Conservation (phyloP, 2,797 vertebrate species). For the Macroramphosus scolopax region DNA sequence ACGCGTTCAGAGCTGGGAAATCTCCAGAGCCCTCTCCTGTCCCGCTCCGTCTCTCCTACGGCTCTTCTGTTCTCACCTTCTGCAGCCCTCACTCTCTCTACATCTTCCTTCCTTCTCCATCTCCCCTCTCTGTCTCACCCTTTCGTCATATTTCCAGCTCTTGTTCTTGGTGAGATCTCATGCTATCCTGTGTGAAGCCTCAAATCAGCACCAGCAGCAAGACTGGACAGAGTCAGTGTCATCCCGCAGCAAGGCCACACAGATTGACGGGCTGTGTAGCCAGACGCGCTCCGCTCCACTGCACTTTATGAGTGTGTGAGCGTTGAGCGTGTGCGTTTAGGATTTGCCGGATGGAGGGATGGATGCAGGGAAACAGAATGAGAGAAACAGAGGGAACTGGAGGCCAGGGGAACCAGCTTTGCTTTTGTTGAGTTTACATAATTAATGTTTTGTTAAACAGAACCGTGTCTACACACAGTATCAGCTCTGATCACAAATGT, state of each 20-base stretch:
- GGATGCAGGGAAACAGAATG: constrained; percentile 20
- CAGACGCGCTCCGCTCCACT: constrained; percentile 54
- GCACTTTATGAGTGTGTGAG: constrained; percentile 47
- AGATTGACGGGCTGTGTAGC: constrained; percentile 60
- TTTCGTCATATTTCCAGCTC: constrained; percentile 7
- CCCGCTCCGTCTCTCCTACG: constrained; percentile 9
- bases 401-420: constrained; percentile 47
- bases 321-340: constrained; percentile 45
- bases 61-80: constrained; percentile 6
- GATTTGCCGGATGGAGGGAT: constrained; percentile 49
- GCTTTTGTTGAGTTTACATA: constrained; percentile 67
- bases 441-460: constrained; percentile 68
- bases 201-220: constrained; percentile 59
- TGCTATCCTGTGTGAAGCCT: constrained; percentile 39
- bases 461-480: constrained; percentile 59
- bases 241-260: constrained; percentile 58
- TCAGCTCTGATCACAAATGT: constrained; percentile 60
- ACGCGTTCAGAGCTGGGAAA: constrained; percentile 42
- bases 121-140: constrained; percentile 1
- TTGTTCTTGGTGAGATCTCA: constrained; percentile 17
- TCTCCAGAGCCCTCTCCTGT: constrained; percentile 23
- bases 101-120: constrained; percentile 1
- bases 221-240: constrained; percentile 40
- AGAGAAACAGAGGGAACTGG: constrained; percentile 9
- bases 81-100: constrained; percentile 3